Conservation (phyloP, 1,140 invertebrate genomes). For the Ostrea denselamellosa region DNA sequence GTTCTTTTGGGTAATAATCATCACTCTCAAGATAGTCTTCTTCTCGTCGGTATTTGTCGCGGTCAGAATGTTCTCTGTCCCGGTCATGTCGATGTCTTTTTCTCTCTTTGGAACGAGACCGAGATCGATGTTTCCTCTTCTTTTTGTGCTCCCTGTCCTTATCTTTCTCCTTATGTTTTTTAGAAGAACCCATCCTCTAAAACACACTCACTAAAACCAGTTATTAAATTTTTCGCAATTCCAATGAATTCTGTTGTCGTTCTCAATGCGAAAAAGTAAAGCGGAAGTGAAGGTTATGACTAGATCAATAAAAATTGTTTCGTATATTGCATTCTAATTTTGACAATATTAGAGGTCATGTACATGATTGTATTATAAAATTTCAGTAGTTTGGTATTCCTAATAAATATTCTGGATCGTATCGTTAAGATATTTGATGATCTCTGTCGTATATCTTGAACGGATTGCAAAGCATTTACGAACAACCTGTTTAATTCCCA, state of each 20-base stretch:
- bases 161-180: slow-evolving; percentile 79
- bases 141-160: slow-evolving; percentile 74
- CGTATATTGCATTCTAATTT: background rate
- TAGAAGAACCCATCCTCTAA: slow-evolving; percentile 78
- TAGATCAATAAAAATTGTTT: background rate
- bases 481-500: too few species aligned
- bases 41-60: slow-evolving; percentile 42
- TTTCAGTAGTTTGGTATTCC: too few species aligned
- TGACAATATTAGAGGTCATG: too few species aligned
- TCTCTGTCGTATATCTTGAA: too few species aligned
- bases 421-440: too few species aligned
- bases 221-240: background rate
- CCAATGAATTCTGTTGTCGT: background rate
- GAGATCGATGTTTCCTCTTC: slow-evolving; percentile 73
- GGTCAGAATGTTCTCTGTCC: slow-evolving; percentile 51
- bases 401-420: too few species aligned
- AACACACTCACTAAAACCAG: background rate
- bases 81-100: slow-evolving; percentile 59
- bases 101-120: slow-evolving; percentile 74
- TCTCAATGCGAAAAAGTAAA: background rate
- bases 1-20: slow-evolving; percentile 42
- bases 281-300: background rate
- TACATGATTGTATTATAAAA: too few species aligned
- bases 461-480: too few species aligned
- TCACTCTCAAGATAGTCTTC: slow-evolving; percentile 19